Base-by-base conservation (phyloP, 1,140 invertebrate genomes). In the Drusus annulatus region DNA sequence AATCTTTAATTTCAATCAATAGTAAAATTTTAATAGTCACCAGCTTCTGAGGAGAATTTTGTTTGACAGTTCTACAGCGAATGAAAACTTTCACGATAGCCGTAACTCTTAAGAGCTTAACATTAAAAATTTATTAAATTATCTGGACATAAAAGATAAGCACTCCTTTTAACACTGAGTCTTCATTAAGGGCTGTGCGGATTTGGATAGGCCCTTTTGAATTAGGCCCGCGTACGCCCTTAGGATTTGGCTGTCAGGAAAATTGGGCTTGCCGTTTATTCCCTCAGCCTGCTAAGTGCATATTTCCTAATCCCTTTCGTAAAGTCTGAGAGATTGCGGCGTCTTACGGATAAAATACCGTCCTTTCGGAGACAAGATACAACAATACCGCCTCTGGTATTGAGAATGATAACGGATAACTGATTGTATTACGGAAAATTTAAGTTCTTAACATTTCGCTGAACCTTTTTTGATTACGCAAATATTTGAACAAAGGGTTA, bases 221-320 rank as follows among this genome's bases (percentile, higher is more conserved):
- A 71, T 71, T 71, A 71, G 51, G 62, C n/a, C 65, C 17, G 68
- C 68, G 4, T 52, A 16, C 71, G 74, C 74, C 31, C 15, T 51
- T 68, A 36, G 77, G 77, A 76, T 82, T 82, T 82, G 19, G 76
- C 80, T 79, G 71, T 79, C 77, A 56, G 63, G 77, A 60, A 79
- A 82, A 80, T 82, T 82, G 81, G 81, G 73, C 51, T 54, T 74
- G 63, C 81, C 74, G 76, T 79, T 83, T 81, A 82, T 82, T 80
- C 78, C 63, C 58, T 76, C 81, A 76, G 73, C 79, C 79, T 60
- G 79, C 79, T 83, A 83, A 83, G 82, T 83, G 82, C 82, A 83
- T 83, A 79, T 76, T 81, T 80, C 79, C 77, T 83, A 83, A 83
- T 83, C 82, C 82, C 73, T 81, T 60, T 13, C 23, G 25, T 36